A percentile compares a stretch with the other conserved stretches of the same genome.
These are phyloP conservation scores for Caenorhabditis plicata DNA, from an alignment of 2,888 invertebrate species.

Conservation along the genomic window DNA sequence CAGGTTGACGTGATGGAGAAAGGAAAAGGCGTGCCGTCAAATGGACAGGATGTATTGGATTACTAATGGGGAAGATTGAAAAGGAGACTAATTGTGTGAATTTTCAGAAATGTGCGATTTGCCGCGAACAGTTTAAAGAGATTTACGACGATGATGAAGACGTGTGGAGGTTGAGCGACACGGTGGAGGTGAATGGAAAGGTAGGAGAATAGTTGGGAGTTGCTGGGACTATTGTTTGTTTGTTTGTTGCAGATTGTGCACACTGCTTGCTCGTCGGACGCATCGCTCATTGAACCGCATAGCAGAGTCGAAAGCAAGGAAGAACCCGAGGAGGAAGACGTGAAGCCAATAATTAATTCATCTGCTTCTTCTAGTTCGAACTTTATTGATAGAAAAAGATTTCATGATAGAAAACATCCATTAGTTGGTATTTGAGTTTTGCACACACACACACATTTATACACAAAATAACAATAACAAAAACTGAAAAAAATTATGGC, in stretches of 20 bases:
- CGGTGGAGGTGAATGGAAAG: constrained; percentile 32
- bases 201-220: constrained; percentile 12
- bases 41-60: no score
- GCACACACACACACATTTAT: no score
- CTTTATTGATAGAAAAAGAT: no score
- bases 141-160: constrained; percentile 96
- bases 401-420: no score
- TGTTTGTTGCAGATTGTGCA: constrained; percentile 23
- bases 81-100: no score
- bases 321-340: background rate
- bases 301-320: constrained; percentile 6
- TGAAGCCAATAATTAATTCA: constrained; percentile 4
- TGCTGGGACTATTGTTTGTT: background rate
- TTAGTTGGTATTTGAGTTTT: no score
- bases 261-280: constrained; percentile 18
- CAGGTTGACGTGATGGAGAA: constrained; percentile 5
- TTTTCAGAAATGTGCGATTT: constrained; percentile 79
- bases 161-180: constrained; percentile 82
- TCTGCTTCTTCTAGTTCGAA: background rate
- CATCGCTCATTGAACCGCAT: constrained; percentile 7
- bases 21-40: constrained; percentile 3
- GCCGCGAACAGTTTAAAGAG: constrained; percentile 88
- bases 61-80: no score
- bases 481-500: no score
- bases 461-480: no score